Evolutionary conservation across 1,140 invertebrate species (phyloP), one percentile per base, ranked within the genome.

Genomic region (Orchestia grillus): DNA sequence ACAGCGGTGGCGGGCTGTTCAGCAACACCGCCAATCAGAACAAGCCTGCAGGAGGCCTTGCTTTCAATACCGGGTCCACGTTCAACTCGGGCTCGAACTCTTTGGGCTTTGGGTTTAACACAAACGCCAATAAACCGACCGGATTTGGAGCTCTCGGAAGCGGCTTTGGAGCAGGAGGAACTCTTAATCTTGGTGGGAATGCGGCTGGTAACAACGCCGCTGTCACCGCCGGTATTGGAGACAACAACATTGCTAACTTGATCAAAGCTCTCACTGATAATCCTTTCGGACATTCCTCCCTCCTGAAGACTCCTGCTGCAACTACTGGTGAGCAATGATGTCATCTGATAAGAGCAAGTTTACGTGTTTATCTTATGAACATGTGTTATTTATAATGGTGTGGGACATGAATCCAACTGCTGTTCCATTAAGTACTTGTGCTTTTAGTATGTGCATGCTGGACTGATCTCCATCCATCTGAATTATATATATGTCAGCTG

Each of bases 1-100:
- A 97, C 90, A 98, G 98, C 97, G 97, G 98, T 3, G 97, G 98
- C 4, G 98, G 96, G 36, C 97, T 98, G 4, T 98, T 98, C 97
- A 98, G 98, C 44, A 97, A 97, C 90, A 97, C 97, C 97, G 0
- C 97, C 97, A 53, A 97, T 97, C 92, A 94, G 44, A 94, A 94
- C 92, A 94, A 94, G 36, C 95, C 97, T 97, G 97, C 97, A 0
- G 97, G 97, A 19, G 97, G 95, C 96, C 97, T 87, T 0, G 44
- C 94, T 44, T 95, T 95, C 53, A 96, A 95, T 62, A 77, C 96
- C n/a, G 94, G 88, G 36, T 44, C 95, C 47, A 96, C 77, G 41
- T 95, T 96, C 62, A 96, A 96, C 77, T 87, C 95, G 19, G 95
- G 95, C 8, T 42, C 87, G 0, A 96, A 92, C 43, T 42, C 96